phyloP scores from a whole-genome alignment of 1,140 invertebrate genomes.

The Ceratosolen fusciceps region DNA sequence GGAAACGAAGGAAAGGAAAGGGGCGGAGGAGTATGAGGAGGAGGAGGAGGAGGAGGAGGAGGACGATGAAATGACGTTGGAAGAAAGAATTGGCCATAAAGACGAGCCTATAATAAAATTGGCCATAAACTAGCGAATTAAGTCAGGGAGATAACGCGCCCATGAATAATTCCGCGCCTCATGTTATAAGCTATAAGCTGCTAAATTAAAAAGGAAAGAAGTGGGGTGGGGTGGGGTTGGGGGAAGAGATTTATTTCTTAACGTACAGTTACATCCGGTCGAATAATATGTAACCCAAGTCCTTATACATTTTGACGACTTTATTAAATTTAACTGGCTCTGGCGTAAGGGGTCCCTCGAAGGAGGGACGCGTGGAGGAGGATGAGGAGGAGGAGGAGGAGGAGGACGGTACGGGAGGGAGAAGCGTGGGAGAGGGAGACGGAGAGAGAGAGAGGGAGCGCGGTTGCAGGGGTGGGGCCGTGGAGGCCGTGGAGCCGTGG shows the following conservation, averaged over 20 bases:
- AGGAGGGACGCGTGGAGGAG: background rate
- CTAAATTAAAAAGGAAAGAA: slow-evolving; percentile 25
- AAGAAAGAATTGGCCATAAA: background rate
- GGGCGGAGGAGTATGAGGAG: background rate
- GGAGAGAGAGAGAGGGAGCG: background rate
- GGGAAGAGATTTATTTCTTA: slow-evolving; percentile 34
- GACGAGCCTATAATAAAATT: background rate
- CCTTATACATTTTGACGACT: slow-evolving; percentile 42
- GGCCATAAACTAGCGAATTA: slow-evolving; percentile 37
- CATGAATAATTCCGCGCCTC: slow-evolving; percentile 29
- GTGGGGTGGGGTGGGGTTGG: no score
- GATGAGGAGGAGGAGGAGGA: background rate
- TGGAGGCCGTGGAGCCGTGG: no score
- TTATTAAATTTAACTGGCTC: slow-evolving; percentile 40
- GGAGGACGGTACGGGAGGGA: background rate
- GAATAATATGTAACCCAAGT: slow-evolving; percentile 46
- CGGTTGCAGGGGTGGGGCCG: background rate
- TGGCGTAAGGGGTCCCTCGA: no score
- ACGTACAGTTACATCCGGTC: slow-evolving; percentile 40
- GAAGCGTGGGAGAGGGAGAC: background rate
- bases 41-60: background rate
- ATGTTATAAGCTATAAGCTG: slow-evolving; percentile 28
- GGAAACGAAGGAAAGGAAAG: no score
- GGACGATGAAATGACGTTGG: no score
- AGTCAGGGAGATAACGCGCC: background rate